These are phyloP conservation scores for Eilema depressum DNA, from an alignment of 2,888 invertebrate species.

Conservation along the genomic window DNA sequence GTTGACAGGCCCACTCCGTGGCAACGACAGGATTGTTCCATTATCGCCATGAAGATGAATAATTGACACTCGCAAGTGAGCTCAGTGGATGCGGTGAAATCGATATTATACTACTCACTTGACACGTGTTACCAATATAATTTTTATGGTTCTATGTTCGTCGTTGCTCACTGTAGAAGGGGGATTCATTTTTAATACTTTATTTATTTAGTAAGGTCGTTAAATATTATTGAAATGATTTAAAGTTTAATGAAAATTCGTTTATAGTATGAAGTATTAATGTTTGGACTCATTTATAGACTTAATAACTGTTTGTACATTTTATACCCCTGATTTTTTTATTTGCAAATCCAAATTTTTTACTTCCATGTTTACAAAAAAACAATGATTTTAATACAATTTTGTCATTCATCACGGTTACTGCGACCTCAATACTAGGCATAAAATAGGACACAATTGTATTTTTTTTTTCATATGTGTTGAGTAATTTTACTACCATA, in stretches of 20 bases:
- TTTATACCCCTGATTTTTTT: neutral
- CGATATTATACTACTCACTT: slow-evolving; percentile 33
- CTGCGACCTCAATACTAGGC: too few relatives aligned
- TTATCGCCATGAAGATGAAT: slow-evolving; percentile 81
- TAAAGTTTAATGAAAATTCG: neutral
- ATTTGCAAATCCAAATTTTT: neutral
- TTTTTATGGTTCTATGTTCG: slow-evolving; percentile 32
- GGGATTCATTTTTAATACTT: slow-evolving; percentile 10
- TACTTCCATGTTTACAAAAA: neutral
- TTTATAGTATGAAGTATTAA: neutral
- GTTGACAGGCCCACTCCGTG: slow-evolving; percentile 80
- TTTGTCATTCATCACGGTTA: too few relatives aligned
- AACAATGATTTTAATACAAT: too few relatives aligned
- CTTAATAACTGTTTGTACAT: neutral
- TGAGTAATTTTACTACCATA: neutral
- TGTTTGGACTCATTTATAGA: neutral
- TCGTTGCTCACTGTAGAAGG: slow-evolving; percentile 14
- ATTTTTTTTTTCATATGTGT: neutral
- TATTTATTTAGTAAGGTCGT: neutral
- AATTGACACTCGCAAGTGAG: slow-evolving; percentile 75
- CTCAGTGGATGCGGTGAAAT: slow-evolving; percentile 67
- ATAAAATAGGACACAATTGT: too few relatives aligned
- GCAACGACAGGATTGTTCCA: slow-evolving; percentile 84
- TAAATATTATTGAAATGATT: neutral
- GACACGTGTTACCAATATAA: slow-evolving; percentile 36